Base-by-base conservation (phyloP, 2,113 vertebrate species). In the Melanocharis versteri region DNA sequence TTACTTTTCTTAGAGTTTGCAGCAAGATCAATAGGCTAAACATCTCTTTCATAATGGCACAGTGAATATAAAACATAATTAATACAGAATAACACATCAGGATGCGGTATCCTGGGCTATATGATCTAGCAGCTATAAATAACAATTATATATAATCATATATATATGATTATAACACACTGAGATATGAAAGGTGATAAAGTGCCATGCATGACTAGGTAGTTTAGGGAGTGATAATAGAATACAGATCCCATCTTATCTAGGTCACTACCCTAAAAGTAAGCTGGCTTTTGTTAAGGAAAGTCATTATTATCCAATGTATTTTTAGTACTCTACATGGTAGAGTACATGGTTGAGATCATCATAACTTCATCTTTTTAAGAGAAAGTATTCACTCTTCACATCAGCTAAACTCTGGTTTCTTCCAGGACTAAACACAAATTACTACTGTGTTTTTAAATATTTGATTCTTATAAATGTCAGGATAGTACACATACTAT, bases 231-330 rank as follows among this genome's bases (percentile, higher is more conserved):
- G 31, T 61, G 42, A 91, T 40, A 93, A 81, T 1, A 51, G 26
- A 85, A 90, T 53, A 83, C n/a, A 93, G 79, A 92, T 81, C 58
- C 35, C 47, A 85, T 94, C 71, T 88, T 44, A 92, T 73, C 64
- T 71, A 94, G 42, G 56, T 81, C 76, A 81, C 47, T 64, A 56
- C 20, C 86, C 60, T 71, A 42, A 90, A 90, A 89, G 54, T 9
- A 94, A 87, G 53, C 35, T 51, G 13, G 0, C 16, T 89, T 80
- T 89, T 73, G 44, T 71, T 39, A 77, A 11, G 31, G 33, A 33
- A 93, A 94, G 28, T 83, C 68, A 75, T 71, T 90, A 15, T 45
- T 72, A 70, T 44, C 42, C 82, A 56, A 31, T 9, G 18, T 33
- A 80, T 33, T 84, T 94, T 75, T 65, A 82, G 57, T 65, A 56